A percentile compares a stretch with the other conserved stretches of the same genome.
Evolutionary conservation across 2,113 vertebrate genomes (phyloP).

Genomic region (Pseudorectes ferrugineus): DNA sequence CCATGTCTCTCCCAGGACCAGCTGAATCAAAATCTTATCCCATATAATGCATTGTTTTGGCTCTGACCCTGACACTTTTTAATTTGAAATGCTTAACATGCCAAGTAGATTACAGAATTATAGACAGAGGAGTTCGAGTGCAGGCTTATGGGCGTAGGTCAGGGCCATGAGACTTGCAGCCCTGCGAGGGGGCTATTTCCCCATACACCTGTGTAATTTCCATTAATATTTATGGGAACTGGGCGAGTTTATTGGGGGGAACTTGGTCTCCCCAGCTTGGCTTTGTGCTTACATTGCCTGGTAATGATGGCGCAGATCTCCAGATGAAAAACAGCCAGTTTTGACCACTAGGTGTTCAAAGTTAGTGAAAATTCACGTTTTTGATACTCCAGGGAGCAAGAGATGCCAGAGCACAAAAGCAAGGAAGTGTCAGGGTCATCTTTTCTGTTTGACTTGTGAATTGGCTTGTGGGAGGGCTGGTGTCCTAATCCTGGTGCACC

Average conservation of each 20-base stretch:
- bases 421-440: not conserved
- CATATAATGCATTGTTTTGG: constrained; percentile 29
- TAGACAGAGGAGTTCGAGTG: not conserved
- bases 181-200: not conserved
- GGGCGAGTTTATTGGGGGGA: rapidly evolving
- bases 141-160: not conserved
- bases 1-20: not conserved
- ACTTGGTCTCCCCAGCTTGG: not conserved
- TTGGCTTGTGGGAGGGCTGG: not conserved
- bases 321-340: not conserved
- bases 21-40: constrained; percentile 23
- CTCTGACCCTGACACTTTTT: constrained; percentile 28
- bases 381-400: rapidly evolving
- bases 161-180: not conserved
- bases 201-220: not conserved
- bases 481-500: not conserved
- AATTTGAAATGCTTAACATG: constrained; percentile 45
- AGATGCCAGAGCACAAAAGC: not conserved
- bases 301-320: rapidly evolving
- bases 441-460: not conserved
- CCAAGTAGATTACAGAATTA: not conserved
- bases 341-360: not conserved
- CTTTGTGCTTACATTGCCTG: not conserved
- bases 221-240: not conserved
- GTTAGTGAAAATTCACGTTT: not conserved